phyloP scores from a whole-genome alignment of 1,140 invertebrate species.

The Zaprionus tsacasi region DNA sequence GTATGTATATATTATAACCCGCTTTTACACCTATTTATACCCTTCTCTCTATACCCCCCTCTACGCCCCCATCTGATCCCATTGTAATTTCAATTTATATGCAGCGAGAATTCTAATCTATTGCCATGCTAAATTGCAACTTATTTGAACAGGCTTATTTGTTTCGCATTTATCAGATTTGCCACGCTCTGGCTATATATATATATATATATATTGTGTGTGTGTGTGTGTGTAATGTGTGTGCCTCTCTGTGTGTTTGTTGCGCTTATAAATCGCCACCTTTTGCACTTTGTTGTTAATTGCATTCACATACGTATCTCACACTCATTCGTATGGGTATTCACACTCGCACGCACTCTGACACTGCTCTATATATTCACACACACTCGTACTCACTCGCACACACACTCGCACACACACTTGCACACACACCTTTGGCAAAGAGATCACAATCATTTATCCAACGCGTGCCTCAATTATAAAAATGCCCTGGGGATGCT shows the following conservation, averaged over 20 bases:
- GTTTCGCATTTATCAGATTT: slow-evolving; percentile 21
- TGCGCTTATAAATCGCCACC: not conserved
- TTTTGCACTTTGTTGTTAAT: slow-evolving; percentile 37
- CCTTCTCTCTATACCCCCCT: no score
- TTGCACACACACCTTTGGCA: not conserved
- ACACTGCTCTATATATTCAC: not conserved
- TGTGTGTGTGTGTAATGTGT: no score
- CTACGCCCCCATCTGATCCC: no score
- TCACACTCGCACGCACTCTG: not conserved
- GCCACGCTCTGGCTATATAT: not conserved
- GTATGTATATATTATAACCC: not conserved
- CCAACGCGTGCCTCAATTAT: slow-evolving; percentile 74
- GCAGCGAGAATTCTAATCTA: not conserved
- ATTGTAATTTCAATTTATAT: slow-evolving; percentile 16
- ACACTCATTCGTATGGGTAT: not conserved
- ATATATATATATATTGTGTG: no score
- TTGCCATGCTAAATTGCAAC: not conserved
- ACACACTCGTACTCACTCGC: not conserved
- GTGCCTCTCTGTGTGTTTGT: no score
- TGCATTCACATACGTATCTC: slow-evolving; percentile 33
- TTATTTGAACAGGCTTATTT: slow-evolving; percentile 1
- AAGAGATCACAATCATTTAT: slow-evolving; percentile 70
- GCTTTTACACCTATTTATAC: no score
- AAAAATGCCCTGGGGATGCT: slow-evolving; percentile 50
- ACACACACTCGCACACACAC: no score